A percentile compares a stretch with the other conserved stretches of the same genome.
These are phyloP conservation scores for Tenrec ecaudatus DNA, from an alignment of 2,113 vertebrate genomes.

Conservation along the genomic window DNA sequence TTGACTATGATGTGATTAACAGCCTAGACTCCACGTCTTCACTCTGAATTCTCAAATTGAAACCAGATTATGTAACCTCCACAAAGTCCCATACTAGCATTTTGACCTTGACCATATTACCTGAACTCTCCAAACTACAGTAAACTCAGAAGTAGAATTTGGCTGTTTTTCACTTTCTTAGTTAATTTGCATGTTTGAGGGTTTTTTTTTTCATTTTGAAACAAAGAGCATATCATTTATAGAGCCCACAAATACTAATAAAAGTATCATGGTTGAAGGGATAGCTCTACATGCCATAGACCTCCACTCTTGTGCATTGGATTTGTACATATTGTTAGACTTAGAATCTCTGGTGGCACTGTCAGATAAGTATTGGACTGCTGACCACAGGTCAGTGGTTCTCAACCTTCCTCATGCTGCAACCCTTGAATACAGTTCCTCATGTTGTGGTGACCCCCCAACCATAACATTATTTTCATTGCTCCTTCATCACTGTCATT, in stretches of 20 bases:
- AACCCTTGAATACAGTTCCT: too few relatives aligned
- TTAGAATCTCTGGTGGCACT: too few relatives aligned
- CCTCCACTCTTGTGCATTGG: not conserved
- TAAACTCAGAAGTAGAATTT: not conserved
- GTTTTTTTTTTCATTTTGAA: not conserved
- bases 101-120: not conserved
- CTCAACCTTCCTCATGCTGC: too few relatives aligned
- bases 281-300: not conserved
- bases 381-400: too few relatives aligned
- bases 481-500: too few relatives aligned
- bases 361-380: too few relatives aligned
- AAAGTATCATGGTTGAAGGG: not conserved
- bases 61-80: too few relatives aligned
- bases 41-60: too few relatives aligned
- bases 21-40: too few relatives aligned
- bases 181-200: not conserved
- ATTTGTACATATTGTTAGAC: not conserved
- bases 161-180: conserved; percentile 13
- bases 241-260: not conserved
- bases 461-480: too few relatives aligned
- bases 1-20: too few relatives aligned
- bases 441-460: too few relatives aligned
- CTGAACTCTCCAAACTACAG: not conserved
- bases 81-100: not conserved
- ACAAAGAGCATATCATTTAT: not conserved